Base-by-base conservation (phyloP, 2,888 invertebrate genomes). In the Urechis unicinctus region DNA sequence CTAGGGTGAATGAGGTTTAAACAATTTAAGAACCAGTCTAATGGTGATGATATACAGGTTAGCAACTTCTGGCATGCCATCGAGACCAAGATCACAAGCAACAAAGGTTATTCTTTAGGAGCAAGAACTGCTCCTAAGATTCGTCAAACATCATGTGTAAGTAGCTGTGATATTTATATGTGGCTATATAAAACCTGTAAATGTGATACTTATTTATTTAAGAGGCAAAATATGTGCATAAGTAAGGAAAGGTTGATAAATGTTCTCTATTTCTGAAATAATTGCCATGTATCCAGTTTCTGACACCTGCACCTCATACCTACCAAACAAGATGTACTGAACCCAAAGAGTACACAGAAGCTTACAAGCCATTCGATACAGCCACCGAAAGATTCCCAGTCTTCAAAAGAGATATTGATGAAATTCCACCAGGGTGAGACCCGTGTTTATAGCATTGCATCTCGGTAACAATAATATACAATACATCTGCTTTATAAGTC, bases 71-170 rank as follows among this genome's bases (percentile, higher is more conserved):
- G 62, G 60, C 69, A 75, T 60, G 56, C 64, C 25, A 64, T 74
- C 21, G 68, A 74, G 44, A 66, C 65, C 43, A 70, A 74, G 52
- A 65, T 75, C 26, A 65, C 67, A 31, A 77, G 77, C 55, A 62
- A 58, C 6, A 73, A 72, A 60, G 78, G 78, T 6, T 78, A 77
- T 59, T 66, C 72, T 6, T 56, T 78, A 21, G 77, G 73, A n/a
- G 77, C 78, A 6, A 62, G 77, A 50, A 75, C 77, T 36, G 72
- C 69, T n/a, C 61, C 68, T 25, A 61, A 74, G 45, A 66, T 74
- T 50, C 55, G 57, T 21, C 64, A 61, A 54, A 60, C 60, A 31
- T 43, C 53, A 36, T 57, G 58, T 50, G 73, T 72, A 63, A 64
- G 67, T 65, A 24, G 6, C n/a, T n/a, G n/a, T n/a, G n/a, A n/a